phyloP scores from a whole-genome alignment of 2,888 invertebrate genomes.

The Lamellibrachia satsuma region DNA sequence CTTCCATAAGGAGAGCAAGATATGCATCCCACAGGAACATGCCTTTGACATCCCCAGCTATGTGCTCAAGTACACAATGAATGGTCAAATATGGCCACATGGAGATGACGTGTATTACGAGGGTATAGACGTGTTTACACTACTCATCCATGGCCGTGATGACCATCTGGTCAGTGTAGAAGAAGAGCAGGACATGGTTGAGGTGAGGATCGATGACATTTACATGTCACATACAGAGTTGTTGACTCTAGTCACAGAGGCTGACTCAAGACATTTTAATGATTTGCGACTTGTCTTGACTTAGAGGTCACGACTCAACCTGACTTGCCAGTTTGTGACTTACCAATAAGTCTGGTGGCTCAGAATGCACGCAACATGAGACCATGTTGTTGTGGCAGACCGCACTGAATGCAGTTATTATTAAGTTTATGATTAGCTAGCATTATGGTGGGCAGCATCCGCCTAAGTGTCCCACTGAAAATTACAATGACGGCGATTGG shows the following conservation, averaged over 20 bases:
- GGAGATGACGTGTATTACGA: slow-evolving; percentile 76
- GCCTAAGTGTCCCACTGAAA: not conserved
- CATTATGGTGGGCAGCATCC: not conserved
- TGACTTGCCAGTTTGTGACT: too few species aligned
- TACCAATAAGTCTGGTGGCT: too few species aligned
- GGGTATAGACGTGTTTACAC: slow-evolving; percentile 73
- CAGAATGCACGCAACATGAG: too few species aligned
- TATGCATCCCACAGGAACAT: slow-evolving; percentile 40
- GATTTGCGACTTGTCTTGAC: too few species aligned
- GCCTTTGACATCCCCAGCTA: slow-evolving; percentile 60
- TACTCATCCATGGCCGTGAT: slow-evolving; percentile 75
- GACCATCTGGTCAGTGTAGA: slow-evolving; percentile 75
- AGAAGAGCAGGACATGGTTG: slow-evolving; percentile 77
- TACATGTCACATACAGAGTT: not conserved
- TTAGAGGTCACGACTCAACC: too few species aligned
- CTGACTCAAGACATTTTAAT: too few species aligned
- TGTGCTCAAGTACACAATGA: slow-evolving; percentile 69
- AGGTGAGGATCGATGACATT: slow-evolving; percentile 65
- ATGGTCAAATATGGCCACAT: slow-evolving; percentile 76
- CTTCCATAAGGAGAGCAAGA: slow-evolving; percentile 62
- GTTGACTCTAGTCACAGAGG: not conserved
- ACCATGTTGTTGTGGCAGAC: too few species aligned
- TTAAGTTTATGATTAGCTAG: too few species aligned
- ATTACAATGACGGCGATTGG: too few species aligned
- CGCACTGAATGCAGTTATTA: too few species aligned